Percentiles rank a stretch among this genome's conserved stretches.
These are phyloP conservation scores for Synchiropus splendidus DNA, from an alignment of 2,113 vertebrate species.

Conservation along the genomic window DNA sequence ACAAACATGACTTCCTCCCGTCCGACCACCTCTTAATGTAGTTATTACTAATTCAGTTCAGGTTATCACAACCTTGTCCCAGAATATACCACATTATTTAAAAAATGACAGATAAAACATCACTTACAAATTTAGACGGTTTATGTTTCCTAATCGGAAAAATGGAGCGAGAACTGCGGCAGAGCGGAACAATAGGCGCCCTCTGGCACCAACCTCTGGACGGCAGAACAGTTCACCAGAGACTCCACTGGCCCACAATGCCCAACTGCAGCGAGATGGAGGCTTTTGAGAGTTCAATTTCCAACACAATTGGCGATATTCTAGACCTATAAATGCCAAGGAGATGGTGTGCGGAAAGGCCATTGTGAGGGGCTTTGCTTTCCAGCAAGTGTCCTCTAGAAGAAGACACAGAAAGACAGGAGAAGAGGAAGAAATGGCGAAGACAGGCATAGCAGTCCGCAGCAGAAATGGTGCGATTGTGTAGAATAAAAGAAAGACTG, in stretches of 20 bases:
- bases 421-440: constrained; percentile 24
- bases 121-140: no score
- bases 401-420: constrained; percentile 40
- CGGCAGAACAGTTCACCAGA: constrained; percentile 57
- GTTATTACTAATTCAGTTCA: no score
- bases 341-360: constrained; percentile 59
- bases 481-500: constrained; percentile 37
- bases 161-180: constrained; percentile 45
- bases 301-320: constrained; percentile 71
- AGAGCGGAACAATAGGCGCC: constrained; percentile 57
- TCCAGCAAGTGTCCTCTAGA: constrained; percentile 58
- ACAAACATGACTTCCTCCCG: no score
- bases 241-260: constrained; percentile 67
- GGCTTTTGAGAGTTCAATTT: constrained; percentile 74
- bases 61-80: no score
- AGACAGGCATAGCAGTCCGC: constrained; percentile 24
- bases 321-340: constrained; percentile 68
- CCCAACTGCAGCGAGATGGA: constrained; percentile 58
- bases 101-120: no score
- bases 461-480: constrained; percentile 45
- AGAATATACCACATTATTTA: no score
- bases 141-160: constrained; percentile 27
- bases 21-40: no score
- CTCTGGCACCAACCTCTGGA: constrained; percentile 63
- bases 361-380: constrained; percentile 63